Base-by-base conservation (phyloP, 2,888 invertebrate genomes). In the Drosophila histrio region DNA sequence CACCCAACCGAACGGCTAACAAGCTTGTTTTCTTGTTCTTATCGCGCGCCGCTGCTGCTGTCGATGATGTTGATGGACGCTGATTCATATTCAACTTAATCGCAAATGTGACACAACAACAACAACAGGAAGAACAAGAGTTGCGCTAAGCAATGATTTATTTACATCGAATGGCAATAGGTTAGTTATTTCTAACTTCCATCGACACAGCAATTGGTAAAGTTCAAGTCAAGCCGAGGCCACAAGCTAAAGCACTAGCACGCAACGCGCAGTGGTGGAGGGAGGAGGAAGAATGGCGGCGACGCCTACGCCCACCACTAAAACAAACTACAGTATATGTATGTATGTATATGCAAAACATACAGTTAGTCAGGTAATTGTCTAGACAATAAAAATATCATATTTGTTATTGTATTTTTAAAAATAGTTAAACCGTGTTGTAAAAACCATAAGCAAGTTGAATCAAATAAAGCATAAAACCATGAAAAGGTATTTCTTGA, bases 241-340 rank as follows among this genome's bases (percentile, higher is more conserved):
- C 71, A 53, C 32, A 65, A 72, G 47, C 59, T 57, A 71, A 70
- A 46, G n/a, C 52, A 60, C 53, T 64, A 49, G 56, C 73, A 74
- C 71, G 66, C 71, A 59, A 70, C 54, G 54, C 53, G 13, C 43
- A 34, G 17, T 24, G 54, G 19, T 34, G 38, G 24, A 17, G 56
- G 32, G 50, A 11, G 56, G 17, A 11, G 19, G 63, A 47, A 57
- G 76, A 50, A 73, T 62, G 74, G 74, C 71, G 77, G 68, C 77
- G 58, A 79, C 81, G 76, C 76, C 79, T 76, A 75, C 77, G 56
- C 78, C 78, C 75, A 80, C 69, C 66, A 62, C 81, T 65, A 63
- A 70, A 62, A 62, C 56, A 61, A 73, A 75, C 74, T 62, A 74
- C 64, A 77, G 67, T 65, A 71, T 78, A 74, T 72, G 78, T 71